Evolutionary conservation across 2,113 vertebrate genomes (phyloP).

Genomic region (Erythrolamprus reginae): DNA sequence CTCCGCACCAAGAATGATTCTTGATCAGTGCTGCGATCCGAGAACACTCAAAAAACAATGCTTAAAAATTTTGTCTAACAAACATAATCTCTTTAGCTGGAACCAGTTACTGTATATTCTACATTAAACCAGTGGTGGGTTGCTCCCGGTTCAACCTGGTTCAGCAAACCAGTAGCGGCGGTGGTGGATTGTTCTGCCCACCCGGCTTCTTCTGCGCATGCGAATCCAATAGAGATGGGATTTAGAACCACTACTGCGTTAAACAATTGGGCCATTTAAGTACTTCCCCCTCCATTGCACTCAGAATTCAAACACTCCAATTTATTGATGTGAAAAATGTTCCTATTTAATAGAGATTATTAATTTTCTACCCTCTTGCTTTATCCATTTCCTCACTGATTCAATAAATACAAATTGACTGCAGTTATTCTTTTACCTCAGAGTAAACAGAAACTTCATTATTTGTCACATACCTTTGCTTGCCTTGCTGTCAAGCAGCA

Average conservation of each 20-base stretch:
- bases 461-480: constrained; percentile 59
- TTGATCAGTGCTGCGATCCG: neutral
- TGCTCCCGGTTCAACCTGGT: too few species aligned
- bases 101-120: too few species aligned
- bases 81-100: neutral
- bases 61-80: neutral
- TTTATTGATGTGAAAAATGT: neutral
- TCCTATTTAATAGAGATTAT: neutral
- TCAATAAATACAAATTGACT: neutral
- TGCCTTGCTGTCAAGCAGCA: constrained; percentile 49
- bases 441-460: neutral
- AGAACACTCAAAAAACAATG: neutral
- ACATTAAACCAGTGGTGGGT: too few species aligned
- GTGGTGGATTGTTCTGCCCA: too few species aligned
- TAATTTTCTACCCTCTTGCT: neutral
- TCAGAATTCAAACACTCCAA: neutral
- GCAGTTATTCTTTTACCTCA: neutral
- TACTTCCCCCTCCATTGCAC: neutral
- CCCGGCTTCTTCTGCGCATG: too few species aligned
- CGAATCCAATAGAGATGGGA: too few species aligned
- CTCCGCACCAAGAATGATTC: neutral
- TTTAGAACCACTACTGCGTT: too few species aligned
- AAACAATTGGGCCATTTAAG: neutral
- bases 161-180: too few species aligned
- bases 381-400: neutral